Evolutionary conservation across 2,797 vertebrate genomes (phyloP).

Genomic region (Danio jaintianensis): DNA sequence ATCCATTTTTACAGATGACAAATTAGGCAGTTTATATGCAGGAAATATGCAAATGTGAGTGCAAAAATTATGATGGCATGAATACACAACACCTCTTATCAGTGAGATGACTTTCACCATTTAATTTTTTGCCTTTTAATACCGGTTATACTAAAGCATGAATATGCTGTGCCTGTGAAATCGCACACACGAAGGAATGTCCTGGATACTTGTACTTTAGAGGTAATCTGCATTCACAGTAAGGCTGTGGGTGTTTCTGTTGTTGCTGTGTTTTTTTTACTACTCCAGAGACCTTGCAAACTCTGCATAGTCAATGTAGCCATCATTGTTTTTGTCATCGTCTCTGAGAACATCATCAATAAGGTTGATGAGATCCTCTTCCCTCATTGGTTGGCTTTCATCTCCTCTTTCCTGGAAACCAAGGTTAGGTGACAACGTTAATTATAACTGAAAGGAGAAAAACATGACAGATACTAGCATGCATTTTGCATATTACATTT

Average conservation of each 20-base stretch:
- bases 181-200: conserved; percentile 8
- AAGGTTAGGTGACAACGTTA: conserved; percentile 35
- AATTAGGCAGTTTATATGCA: conserved; percentile 48
- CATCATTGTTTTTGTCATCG: conserved; percentile 96
- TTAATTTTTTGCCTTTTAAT: conserved; percentile 17
- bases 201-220: conserved; percentile 27
- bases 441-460: not conserved
- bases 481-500: no score
- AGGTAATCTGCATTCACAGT: conserved; percentile 59
- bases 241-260: conserved; percentile 4
- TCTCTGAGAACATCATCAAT: conserved; percentile 93
- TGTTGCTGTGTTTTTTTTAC: conserved; percentile 16
- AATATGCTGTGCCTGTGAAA: conserved; percentile 23
- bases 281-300: conserved; percentile 95
- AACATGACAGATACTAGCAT: not conserved
- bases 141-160: conserved; percentile 27
- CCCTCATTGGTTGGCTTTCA: conserved; percentile 83
- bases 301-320: conserved; percentile 97
- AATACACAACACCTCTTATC: not conserved
- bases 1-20: conserved; percentile 34
- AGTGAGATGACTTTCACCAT: conserved; percentile 21
- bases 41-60: conserved; percentile 10
- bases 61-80: not conserved
- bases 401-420: conserved; percentile 84
- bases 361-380: conserved; percentile 89